Conservation (phyloP, 2,888 invertebrate genomes). For the Tenthredo mesomela region DNA sequence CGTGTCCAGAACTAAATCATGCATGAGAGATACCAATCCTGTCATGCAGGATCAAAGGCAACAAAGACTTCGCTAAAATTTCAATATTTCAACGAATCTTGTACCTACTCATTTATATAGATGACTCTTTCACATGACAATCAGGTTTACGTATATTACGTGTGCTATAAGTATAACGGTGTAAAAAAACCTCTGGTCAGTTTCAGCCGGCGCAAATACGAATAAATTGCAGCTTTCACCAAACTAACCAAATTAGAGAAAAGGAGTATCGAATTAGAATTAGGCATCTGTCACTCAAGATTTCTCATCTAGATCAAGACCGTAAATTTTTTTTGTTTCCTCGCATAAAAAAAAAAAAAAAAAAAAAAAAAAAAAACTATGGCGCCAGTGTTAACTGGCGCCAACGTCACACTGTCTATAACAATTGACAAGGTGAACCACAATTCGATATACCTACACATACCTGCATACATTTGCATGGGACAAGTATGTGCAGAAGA, state of each 20-base stretch:
- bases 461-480: not conserved
- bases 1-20: not conserved
- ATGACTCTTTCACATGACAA: not conserved
- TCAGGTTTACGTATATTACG: not conserved
- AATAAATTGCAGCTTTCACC: not conserved
- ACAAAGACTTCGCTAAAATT: not conserved
- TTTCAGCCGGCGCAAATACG: not conserved
- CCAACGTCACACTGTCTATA: constrained; percentile 14
- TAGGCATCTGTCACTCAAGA: not conserved
- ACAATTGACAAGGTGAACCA: constrained; percentile 52
- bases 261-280: not conserved
- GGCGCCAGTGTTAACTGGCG: constrained; percentile 42
- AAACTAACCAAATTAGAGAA: not conserved
- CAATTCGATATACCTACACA: constrained; percentile 10
- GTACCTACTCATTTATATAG: not conserved
- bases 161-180: not conserved
- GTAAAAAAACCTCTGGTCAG: not conserved
- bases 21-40: not conserved
- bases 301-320: constrained; percentile 39
- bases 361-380: not conserved
- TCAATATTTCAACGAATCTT: not conserved
- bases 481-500: not conserved
- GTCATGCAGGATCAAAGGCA: not conserved
- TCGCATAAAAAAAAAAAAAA: too few relatives aligned
- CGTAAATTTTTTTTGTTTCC: constrained; percentile 12